Conservation (phyloP, 2,113 vertebrate species). For the Crotalus viridis region DNA sequence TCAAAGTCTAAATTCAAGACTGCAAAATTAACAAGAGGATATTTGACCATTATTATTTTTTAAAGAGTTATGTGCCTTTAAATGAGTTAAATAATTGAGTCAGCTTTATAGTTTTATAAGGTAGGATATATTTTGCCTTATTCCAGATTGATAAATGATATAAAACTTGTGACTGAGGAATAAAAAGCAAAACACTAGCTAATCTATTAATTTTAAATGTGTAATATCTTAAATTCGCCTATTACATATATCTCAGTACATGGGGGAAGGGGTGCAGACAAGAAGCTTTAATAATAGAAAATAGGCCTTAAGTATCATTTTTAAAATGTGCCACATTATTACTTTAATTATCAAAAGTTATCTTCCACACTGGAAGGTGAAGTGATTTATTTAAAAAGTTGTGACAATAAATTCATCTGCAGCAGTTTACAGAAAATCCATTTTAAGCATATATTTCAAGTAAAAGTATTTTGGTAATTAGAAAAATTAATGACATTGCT, state of each 20-base stretch:
- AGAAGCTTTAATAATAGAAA: not conserved
- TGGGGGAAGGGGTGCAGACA: not conserved
- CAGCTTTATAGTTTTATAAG: not conserved
- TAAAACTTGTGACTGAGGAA: not conserved
- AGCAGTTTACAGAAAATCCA: not conserved
- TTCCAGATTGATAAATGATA: not conserved
- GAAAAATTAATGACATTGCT: not conserved
- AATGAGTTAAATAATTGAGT: not conserved
- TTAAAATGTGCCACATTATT: not conserved
- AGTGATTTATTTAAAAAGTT: not conserved
- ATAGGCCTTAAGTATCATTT: not conserved
- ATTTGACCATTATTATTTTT: not conserved
- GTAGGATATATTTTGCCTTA: not conserved
- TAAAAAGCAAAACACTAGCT: not conserved
- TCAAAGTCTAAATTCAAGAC: not conserved
- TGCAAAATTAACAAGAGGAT: not conserved
- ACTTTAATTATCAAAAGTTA: conserved; percentile 6
- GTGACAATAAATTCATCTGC: not conserved
- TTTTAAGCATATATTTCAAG: not conserved
- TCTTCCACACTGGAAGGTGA: conserved; percentile 24
- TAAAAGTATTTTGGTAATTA: not conserved
- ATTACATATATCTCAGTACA: not conserved
- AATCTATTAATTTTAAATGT: not conserved
- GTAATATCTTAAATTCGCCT: not conserved
- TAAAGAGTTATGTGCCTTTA: not conserved